Evolutionary conservation across 2,113 vertebrate species (phyloP).

Genomic region (Platycercus adscitus): DNA sequence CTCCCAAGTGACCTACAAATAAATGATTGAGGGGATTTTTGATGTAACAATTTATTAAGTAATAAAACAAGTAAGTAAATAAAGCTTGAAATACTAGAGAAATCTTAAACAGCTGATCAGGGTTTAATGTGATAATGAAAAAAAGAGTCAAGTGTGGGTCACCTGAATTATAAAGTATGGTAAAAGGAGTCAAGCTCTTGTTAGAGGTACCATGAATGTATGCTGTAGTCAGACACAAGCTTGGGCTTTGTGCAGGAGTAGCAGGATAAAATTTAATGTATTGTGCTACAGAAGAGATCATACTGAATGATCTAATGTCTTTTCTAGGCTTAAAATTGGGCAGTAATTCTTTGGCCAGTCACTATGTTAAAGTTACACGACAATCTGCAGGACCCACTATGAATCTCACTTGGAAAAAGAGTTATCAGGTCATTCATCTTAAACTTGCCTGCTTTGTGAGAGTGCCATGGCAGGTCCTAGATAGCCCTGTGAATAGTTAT

Average conservation of each 20-base stretch:
- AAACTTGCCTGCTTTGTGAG: neutral
- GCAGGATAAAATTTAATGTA: neutral
- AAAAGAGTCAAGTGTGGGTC: neutral
- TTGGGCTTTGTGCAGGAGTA: neutral
- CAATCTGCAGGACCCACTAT: neutral
- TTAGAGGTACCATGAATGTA: accelerated
- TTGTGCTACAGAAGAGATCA: neutral
- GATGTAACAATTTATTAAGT: neutral
- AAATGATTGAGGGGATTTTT: neutral
- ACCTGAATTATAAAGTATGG: neutral
- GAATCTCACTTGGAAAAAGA: neutral
- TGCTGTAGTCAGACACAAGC: neutral
- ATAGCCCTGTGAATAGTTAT: neutral
- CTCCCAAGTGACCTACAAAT: neutral
- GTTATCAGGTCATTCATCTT: neutral
- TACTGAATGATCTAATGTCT: neutral
- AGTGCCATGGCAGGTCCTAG: neutral
- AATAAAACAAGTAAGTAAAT: neutral
- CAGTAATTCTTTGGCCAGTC: neutral
- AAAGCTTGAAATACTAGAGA: neutral
- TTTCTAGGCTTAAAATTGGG: neutral
- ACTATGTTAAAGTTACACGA: neutral
- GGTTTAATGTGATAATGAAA: neutral
- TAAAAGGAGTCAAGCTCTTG: neutral
- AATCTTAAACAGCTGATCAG: neutral